Base-by-base conservation (phyloP, 2,888 invertebrate species). In the Tigriopus californicus region DNA sequence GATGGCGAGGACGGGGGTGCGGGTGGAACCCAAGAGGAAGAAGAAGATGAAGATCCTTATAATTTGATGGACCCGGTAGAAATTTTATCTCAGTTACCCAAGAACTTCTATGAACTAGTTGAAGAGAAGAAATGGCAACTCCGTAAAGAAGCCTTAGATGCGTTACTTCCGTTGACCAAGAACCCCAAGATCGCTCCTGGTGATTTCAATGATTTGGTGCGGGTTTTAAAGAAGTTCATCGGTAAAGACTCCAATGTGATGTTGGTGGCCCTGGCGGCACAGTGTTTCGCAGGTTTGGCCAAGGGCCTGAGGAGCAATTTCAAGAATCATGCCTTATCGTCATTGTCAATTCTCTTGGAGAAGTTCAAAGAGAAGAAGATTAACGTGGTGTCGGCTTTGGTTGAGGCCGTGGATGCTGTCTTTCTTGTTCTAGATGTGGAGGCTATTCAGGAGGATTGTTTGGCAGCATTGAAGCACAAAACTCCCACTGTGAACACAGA, bases 361-460 rank as follows among this genome's bases (percentile, higher is more conserved):
- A 98, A 97, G 72, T 97, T 97, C 69, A 92, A 92, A 67, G 97
- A 98, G 71, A 97, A 94, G 75, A 98, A 98, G 68, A 76, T 82
- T 1, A 84, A 81, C 67, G 94, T 97, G 1, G 90, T 97, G 0
- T 70, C 78, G 1, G 84, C 88, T 0, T 73, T 98, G 49, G 75
- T 88, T 58, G 94, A 95, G 61, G 87, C 91, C 5, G 82, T 87
- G 22, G 97, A 97, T 74, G 87, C 86, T 42, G 80, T 89, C 63
- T 92, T 83, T 70, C 76, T 79, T 58, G 77, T 41, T 15, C 52
- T 59, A 8, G 59, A 52, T 1, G 41, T 76, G 47, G 75, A 76
- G 44, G 66, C 67, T 2, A 65, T 76, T 24, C 66, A 67, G 67
- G 95, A 98, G 67, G 89, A 89, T 67, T 77, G 85, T 65, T 67